Evolutionary conservation across 2,797 vertebrate genomes (phyloP), one percentile per base, ranked within the genome.

Genomic region (Phoxinus dragarum): DNA sequence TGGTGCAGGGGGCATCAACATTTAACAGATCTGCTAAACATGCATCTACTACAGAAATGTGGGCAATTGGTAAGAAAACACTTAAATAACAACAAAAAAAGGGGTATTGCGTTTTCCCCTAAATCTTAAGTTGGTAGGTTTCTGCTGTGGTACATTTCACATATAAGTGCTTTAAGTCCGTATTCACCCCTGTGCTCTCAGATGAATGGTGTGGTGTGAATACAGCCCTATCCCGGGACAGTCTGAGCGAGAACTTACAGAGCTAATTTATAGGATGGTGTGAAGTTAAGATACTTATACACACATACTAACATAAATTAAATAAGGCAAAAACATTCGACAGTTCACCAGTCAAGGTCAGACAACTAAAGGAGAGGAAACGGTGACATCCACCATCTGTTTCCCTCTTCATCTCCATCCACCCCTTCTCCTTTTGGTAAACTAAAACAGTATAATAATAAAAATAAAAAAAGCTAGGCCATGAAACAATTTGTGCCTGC

Each of bases 131-230:
- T 71, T 23, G 23, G 34, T 67, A 27, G 17, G n/a, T 56, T 78
- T 77, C 31, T 47, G 36, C 44, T 72, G 49, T 31, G 36, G 47
- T 69, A 42, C 49, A 69, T 84, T 69, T 71, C 14, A 84, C 12
- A 31, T 54, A 27, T 19, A 84, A 84, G 67, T 84, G 75, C 83
- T 79, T 72, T 9, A 27, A 36, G 42, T 78, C 38, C 59, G 66
- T 71, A 69, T 77, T 69, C 49, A 67, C 47, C 74, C 74, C 66
- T 72, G 75, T 84, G 83, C 83, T 84, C 67, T 79, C 54, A 72
- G 27, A 14, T 59, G 31, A 78, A 78, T 68, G 7, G 36, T 27
- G 19, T 0, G 36, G 23, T n/a, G 82, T 78, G 49, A 77, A 78
- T 34, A 56, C 49, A 84, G 47, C 83, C 49, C 49, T 68, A 47